Percentiles rank a stretch among this genome's conserved stretches.
phyloP scores from a whole-genome alignment of 1,140 invertebrate genomes.

The Pogonognathellus flavescens region DNA sequence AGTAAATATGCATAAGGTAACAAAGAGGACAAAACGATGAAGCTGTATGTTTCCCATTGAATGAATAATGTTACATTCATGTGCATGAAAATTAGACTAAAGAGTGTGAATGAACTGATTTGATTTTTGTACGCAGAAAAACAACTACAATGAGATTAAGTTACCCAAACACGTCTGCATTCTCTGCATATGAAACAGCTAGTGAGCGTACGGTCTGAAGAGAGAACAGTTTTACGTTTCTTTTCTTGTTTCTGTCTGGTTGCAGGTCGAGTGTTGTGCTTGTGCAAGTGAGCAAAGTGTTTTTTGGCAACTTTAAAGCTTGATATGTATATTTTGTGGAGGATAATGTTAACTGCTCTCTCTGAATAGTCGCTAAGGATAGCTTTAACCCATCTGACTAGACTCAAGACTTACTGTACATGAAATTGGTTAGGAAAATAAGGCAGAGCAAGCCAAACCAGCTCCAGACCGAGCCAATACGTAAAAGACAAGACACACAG shows the following conservation, averaged over 20 bases:
- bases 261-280: neutral
- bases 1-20: neutral
- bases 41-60: neutral
- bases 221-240: neutral
- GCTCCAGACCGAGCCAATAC: neutral
- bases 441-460: neutral
- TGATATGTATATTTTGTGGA: slow-evolving; percentile 44
- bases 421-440: neutral
- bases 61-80: no score
- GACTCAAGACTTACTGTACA: neutral
- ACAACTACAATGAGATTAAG: slow-evolving; percentile 6
- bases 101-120: slow-evolving; percentile 50
- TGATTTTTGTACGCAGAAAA: neutral
- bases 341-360: neutral
- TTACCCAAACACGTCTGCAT: neutral
- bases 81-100: neutral
- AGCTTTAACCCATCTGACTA: slow-evolving; percentile 21
- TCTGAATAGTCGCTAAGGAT: neutral
- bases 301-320: slow-evolving; percentile 39
- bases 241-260: neutral
- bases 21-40: neutral
- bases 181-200: neutral
- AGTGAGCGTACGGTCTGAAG: slow-evolving; percentile 21
- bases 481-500: neutral
- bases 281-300: neutral